Base-by-base conservation (phyloP, 2,113 vertebrate genomes). In the Catagonus wagneri region DNA sequence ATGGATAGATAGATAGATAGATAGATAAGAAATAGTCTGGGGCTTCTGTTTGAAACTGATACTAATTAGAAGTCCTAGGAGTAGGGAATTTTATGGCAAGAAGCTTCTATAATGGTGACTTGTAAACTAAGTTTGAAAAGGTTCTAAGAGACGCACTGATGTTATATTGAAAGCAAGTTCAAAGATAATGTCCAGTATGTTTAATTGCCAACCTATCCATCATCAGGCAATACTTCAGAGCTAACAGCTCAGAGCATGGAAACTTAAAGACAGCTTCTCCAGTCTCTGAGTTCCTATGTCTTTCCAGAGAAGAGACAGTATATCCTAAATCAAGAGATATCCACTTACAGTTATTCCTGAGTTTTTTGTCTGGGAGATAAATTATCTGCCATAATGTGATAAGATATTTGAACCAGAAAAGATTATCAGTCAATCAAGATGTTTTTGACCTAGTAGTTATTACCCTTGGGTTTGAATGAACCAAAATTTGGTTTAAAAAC, bases 51-150 rank as follows among this genome's bases (percentile, higher is more conserved):
- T 71, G 36, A 87, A 79, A 32, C 4, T 20, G 39, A 85, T 90
- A 65, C n/a, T 32, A 19, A 69, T 56, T 83, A 65, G 61, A 86
- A 81, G 50, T 78, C 29, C 4, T 78, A 44, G 16, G 54, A 91
- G 22, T 74, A 89, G 56, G n/a, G 36, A 89, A 81, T 69, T 90
- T 66, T 83, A 34, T 39, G 50, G 34, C 65, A 81, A 91, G 52
- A 16, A 79, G 16, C 6, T 74, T 20, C 22, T 54, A 32, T 69
- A 71, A 63, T 61, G 50, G 16, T 83, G 17, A 92, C 36, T 69
- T 93, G 16, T 32, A 93, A 94, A 84, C 4, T 32, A 83, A 90
- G 29, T 79, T 69, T 93, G 81, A 90, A 68, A 96, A 90, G 22
- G 3, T 66, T 90, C 44, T 75, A 79, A 87, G 83, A 90, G 13